Conservation (phyloP, 2,888 invertebrate species). For the Yponomeuta evonymella region DNA sequence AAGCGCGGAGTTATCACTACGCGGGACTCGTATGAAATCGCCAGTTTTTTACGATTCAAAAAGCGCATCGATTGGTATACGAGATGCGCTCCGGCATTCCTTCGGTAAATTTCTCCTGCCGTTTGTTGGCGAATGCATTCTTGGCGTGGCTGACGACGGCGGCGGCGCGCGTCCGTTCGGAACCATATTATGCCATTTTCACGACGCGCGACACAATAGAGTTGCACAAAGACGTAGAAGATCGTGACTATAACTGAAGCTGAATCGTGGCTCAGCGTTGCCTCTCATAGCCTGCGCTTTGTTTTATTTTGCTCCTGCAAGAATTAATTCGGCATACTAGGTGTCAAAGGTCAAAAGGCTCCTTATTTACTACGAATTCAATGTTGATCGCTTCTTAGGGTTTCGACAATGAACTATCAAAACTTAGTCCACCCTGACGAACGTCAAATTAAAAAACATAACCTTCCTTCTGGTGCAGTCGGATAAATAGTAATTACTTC, state of each 20-base stretch:
- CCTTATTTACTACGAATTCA: background rate
- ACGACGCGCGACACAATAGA: conserved; percentile 19
- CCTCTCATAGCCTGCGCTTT: background rate
- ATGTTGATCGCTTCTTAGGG: background rate
- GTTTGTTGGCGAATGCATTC: conserved; percentile 22
- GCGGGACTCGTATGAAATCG: background rate
- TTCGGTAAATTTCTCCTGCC: conserved; percentile 51
- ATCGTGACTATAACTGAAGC: background rate
- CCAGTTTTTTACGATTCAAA: conserved; percentile 13
- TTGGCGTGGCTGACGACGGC: conserved; percentile 35
- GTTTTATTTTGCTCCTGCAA: background rate
- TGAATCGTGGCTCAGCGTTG: background rate
- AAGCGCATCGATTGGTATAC: conserved; percentile 14
- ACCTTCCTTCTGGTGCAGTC: too few species aligned
- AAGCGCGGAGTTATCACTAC: background rate
- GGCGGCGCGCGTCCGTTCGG: conserved; percentile 61
- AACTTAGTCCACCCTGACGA: too few species aligned
- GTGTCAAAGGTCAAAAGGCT: background rate
- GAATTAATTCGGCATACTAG: background rate
- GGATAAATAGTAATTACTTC: too few species aligned
- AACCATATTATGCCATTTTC: conserved; percentile 53
- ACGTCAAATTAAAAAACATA: too few species aligned
- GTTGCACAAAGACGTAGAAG: background rate
- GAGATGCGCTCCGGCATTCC: conserved; percentile 28
- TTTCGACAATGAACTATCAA: too few species aligned